A percentile compares a stretch with the other conserved stretches of the same genome.
Evolutionary conservation across 1,140 invertebrate species (phyloP).

Genomic region (Lysiphlebus fabarum): DNA sequence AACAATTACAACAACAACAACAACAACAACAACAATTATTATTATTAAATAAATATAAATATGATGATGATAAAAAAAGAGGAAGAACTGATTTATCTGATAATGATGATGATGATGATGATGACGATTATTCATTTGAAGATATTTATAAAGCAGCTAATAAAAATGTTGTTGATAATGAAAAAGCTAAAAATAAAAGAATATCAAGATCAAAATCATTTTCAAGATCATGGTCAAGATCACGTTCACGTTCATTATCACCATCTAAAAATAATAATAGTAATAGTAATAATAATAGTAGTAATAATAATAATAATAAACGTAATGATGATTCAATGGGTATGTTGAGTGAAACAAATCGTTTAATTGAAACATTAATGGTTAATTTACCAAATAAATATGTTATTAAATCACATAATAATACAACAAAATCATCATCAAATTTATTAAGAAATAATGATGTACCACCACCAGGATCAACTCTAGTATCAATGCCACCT

Average conservation of each 20-base stretch:
- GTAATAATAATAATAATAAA: constrained; percentile 31
- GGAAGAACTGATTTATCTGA: constrained; percentile 54
- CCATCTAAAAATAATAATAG: constrained; percentile 9
- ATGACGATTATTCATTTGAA: constrained; percentile 68
- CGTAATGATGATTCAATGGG: constrained; percentile 51
- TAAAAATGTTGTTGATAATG: constrained; percentile 60
- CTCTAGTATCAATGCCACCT: constrained; percentile 12
- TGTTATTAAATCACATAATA: constrained; percentile 37
- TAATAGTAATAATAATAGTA: too few relatives aligned
- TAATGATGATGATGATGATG: constrained; percentile 68
- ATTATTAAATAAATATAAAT: constrained; percentile 21
- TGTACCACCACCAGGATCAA: constrained; percentile 16
- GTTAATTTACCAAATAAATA: constrained; percentile 57
- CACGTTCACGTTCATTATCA: constrained; percentile 39
- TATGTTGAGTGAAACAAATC: constrained; percentile 60
- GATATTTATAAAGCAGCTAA: constrained; percentile 65
- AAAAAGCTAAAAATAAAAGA: constrained; percentile 46
- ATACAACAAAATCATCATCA: constrained; percentile 17
- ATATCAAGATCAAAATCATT: constrained; percentile 35
- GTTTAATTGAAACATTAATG: constrained; percentile 64
- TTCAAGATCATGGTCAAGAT: constrained; percentile 44
- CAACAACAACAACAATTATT: too few relatives aligned
- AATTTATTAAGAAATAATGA: constrained; percentile 13
- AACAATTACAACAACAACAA: too few relatives aligned
- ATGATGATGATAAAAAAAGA: constrained; percentile 31